Percentiles rank a stretch among this genome's conserved stretches.
Evolutionary conservation across 1,140 invertebrate genomes (phyloP).

Genomic region (Rhopalosiphum maidis): DNA sequence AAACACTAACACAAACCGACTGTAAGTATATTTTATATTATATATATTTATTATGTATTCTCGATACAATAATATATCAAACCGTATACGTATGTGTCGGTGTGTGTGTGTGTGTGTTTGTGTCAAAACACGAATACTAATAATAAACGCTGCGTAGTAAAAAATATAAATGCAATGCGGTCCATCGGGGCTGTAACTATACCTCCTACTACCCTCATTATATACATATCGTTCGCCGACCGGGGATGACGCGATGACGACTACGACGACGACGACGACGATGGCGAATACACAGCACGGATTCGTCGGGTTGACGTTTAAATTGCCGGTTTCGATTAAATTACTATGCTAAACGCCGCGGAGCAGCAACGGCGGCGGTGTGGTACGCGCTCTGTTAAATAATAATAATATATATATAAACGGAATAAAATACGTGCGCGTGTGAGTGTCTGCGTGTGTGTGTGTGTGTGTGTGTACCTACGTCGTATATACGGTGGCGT

Average conservation of each 20-base stretch:
- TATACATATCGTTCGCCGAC: too few species aligned
- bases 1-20: background rate
- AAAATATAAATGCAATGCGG: too few species aligned
- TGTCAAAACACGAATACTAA: too few species aligned
- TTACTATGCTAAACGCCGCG: background rate
- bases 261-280: background rate
- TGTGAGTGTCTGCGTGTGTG: background rate
- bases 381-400: background rate
- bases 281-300: background rate
- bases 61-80: background rate
- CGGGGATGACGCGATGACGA: background rate
- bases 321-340: constrained; percentile 25
- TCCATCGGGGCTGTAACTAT: too few species aligned
- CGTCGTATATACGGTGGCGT: background rate
- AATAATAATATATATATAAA: background rate
- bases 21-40: background rate
- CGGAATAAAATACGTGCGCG: background rate
- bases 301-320: constrained; percentile 10
- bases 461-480: background rate
- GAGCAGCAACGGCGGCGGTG: too few species aligned
- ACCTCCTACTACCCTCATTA: too few species aligned
- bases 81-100: background rate
- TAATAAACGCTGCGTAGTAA: background rate
- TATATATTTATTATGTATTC: background rate
- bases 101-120: background rate